Evolutionary conservation across 2,113 vertebrate species (phyloP).

Genomic region (Podarcis raffonei): DNA sequence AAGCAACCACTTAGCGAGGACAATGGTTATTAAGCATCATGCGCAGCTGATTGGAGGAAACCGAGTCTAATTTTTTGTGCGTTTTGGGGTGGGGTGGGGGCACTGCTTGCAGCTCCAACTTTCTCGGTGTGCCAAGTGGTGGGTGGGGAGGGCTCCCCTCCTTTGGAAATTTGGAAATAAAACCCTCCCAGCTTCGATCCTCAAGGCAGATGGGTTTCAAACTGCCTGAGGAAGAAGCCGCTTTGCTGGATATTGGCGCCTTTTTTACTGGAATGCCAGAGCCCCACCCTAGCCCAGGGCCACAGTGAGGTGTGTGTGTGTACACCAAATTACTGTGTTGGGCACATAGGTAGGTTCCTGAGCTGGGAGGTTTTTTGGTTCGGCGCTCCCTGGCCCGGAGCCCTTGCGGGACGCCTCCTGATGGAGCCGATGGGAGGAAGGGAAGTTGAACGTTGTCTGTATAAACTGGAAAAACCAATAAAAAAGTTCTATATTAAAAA

Average conservation of each 20-base stretch:
- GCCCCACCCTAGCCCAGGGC: constrained; percentile 13
- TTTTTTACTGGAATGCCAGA: background rate
- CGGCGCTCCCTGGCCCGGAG: background rate
- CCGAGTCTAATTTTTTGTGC: no score
- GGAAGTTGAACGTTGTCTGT: background rate
- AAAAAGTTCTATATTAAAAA: no score
- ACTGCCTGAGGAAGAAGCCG: background rate
- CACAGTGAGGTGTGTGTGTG: background rate
- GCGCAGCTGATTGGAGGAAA: background rate
- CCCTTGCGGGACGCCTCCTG: background rate
- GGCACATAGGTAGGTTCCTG: background rate
- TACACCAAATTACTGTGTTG: background rate
- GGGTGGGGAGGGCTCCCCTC: fast-evolving
- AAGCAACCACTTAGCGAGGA: background rate
- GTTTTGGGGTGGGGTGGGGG: no score
- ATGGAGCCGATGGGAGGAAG: no score
- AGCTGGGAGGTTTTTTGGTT: background rate
- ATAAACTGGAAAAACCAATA: background rate
- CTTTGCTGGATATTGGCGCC: background rate
- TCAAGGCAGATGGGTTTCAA: background rate
- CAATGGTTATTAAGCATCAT: background rate
- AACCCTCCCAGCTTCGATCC: background rate
- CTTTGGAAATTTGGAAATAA: fast-evolving
- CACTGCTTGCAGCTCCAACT: fast-evolving
- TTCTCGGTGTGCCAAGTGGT: background rate